phyloP scores from a whole-genome alignment of 2,113 vertebrate genomes.

The Oryzias javanicus region DNA sequence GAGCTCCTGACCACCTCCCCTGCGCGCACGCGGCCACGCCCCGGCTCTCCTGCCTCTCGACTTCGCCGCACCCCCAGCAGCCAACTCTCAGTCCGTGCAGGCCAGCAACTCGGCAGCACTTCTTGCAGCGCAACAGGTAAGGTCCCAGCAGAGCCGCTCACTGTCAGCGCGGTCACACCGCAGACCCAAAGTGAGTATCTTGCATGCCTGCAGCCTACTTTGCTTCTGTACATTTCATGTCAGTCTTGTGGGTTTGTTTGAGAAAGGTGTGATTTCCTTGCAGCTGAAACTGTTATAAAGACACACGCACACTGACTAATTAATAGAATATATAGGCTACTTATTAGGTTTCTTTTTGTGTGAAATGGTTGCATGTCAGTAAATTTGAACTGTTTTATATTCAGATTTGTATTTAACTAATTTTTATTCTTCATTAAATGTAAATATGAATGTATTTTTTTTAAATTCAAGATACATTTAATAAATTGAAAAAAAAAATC shows the following conservation, averaged over 20 bases:
- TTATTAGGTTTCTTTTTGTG: too few relatives aligned
- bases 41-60: constrained; percentile 34
- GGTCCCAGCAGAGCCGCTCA: constrained; percentile 38
- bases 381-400: neutral
- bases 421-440: too few relatives aligned
- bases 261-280: neutral
- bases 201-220: constrained; percentile 12
- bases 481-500: neutral
- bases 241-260: constrained; percentile 3
- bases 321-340: too few relatives aligned
- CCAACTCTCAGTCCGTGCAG: constrained; percentile 45
- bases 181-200: constrained; percentile 6
- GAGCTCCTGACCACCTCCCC: neutral
- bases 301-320: too few relatives aligned
- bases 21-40: constrained; percentile 60
- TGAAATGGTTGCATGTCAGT: too few relatives aligned
- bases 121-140: constrained; percentile 72
- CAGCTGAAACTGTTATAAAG: neutral
- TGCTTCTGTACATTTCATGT: constrained; percentile 1
- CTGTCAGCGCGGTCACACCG: constrained; percentile 1
- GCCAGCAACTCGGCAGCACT: constrained; percentile 49
- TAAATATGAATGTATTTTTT: too few relatives aligned
- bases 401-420: neutral
- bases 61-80: constrained; percentile 19
- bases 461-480: neutral